Evolutionary conservation across 2,888 invertebrate genomes (phyloP), one percentile per base, ranked within the genome.

Genomic region (Adela reaumurella): DNA sequence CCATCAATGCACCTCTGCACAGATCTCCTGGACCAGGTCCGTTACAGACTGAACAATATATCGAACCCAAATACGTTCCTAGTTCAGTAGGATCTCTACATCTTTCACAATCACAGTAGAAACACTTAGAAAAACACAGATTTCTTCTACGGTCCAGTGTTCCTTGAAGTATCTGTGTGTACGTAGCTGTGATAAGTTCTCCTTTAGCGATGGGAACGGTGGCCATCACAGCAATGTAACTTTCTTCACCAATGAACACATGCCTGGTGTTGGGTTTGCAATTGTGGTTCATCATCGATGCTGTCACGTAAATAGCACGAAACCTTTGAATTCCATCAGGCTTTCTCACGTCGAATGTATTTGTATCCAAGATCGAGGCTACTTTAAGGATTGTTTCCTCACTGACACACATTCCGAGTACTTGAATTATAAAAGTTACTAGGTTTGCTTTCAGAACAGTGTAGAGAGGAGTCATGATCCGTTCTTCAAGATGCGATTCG

Each of bases 201-300:
- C 87, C 88, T 68, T 88, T 87, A 46, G 78, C 66, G 48, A 91
- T 88, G 14, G 82, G 80, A 42, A 81, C 72, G 8, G 86, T 85
- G 16, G 89, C 87, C 56, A 85, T 76, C 19, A 89, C 68, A 2
- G 83, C 74, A 46, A 90, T 78, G 58, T 81, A 70, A 63, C 81
- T 78, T 45, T 84, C 80, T 14, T 83, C 81, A 48, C 83, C 84
- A 43, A 78, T 56, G 57, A 86, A 87, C 29, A 83, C 74, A 61
- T 90, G 89, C 46, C 84, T 80, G 1, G 89, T 87, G 60, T 90
- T 90, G 19, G 89, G 84, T 52, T 73, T 80, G 61, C 90, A 90
- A 57, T 85, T 84, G 61, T 90, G 90, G 47, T 87, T 82, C 65
- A 89, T 81, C 80, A 90, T 83, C 5, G 87, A 82, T 0, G 85